Base-by-base conservation (phyloP, 2,113 vertebrate species). In the Semicossyphus pulcher region DNA sequence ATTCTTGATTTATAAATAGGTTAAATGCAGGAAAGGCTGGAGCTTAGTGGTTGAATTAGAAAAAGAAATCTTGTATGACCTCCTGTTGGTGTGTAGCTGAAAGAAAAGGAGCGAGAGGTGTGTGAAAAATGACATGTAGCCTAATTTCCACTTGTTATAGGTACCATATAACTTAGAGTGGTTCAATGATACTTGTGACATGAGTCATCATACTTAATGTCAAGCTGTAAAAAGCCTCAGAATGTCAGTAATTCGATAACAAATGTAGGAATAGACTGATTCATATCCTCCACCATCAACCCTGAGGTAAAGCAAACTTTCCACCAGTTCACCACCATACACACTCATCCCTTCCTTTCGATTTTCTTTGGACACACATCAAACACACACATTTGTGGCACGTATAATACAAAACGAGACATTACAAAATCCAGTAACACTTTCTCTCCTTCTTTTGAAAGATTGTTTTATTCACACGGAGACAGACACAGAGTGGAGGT, bases 1-100 rank as follows among this genome's bases (percentile, higher is more conserved):
- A 83, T 72, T 86, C 70, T 83, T 86, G 76, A 87, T 80, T 74
- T 85, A 83, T 75, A 83, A 86, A 89, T 83, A 80, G 85, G 84
- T 83, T 85, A 77, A 63, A 80, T 8, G 31, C 72, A 83, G 59
- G 39, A 48, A 56, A 42, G 58, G 73, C 41, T n/a, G 5, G 41
- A n/a, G 56, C 78, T 47, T 53, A 56, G 52, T 70, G 67, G 44
- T 44, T 56, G 53, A 78, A 65, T 53, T 5, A 57, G 42, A 23
- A 45, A 57, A 34, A 56, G 42, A 7, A 31, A 48, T 54, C 21
- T 25, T 39, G 16, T 29, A 12, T 60, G 54, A 64, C 44, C 26
- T 64, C 15, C 34, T 32, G 41, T 53, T 20, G 48, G 23, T 23
- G 26, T 23, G 58, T 54, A 56, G 34, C 4, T 16, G 12, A 45